Conservation (phyloP, 2,797 vertebrate species). For the Melanotaenia trifasciata region DNA sequence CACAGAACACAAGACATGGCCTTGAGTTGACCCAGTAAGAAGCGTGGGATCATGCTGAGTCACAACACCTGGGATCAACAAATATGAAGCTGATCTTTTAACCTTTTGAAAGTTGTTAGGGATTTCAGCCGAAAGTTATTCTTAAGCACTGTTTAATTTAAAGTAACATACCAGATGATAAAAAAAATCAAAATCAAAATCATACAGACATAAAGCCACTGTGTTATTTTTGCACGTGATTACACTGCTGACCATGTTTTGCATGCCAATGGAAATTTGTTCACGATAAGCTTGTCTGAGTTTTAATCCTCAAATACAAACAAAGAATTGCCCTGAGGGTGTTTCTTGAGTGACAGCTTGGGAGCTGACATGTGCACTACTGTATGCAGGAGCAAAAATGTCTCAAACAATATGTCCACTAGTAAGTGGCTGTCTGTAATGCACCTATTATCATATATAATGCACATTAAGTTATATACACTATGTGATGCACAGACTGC, state of each 20-base stretch:
- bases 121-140: conserved; percentile 35
- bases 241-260: conserved; percentile 26
- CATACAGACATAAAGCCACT: background rate
- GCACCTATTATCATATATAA: conserved; percentile 25
- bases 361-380: conserved; percentile 36
- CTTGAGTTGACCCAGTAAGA: conserved; percentile 60
- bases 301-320: conserved; percentile 51
- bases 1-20: conserved; percentile 67
- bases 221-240: conserved; percentile 15
- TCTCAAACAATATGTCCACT: conserved; percentile 39
- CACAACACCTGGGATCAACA: conserved; percentile 62
- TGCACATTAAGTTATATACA: conserved; percentile 12
- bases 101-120: conserved; percentile 29
- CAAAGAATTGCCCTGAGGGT: conserved; percentile 57
- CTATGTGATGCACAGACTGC: conserved; percentile 21
- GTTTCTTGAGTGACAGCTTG: conserved; percentile 54
- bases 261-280: conserved; percentile 31
- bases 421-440: conserved; percentile 26
- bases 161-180: background rate
- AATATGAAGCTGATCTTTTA: conserved; percentile 49
- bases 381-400: conserved; percentile 39
- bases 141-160: conserved; percentile 14
- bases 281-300: conserved; percentile 35
- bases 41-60: conserved; percentile 67
- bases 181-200: conserved; percentile 3